phyloP scores from a whole-genome alignment of 2,888 invertebrate species.

The Muscina levida region DNA sequence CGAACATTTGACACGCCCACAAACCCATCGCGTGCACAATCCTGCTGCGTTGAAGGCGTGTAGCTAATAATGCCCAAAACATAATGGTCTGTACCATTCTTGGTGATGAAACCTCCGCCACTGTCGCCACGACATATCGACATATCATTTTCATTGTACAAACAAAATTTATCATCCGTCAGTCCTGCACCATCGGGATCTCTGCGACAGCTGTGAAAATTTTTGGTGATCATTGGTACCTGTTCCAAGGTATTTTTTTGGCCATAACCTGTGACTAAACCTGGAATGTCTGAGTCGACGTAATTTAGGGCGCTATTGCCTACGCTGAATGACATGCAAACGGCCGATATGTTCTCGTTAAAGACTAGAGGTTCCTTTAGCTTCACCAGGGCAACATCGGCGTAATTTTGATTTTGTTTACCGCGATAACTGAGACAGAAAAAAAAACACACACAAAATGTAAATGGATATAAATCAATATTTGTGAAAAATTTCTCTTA shows the following conservation, averaged over 20 bases:
- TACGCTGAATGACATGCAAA: conserved; percentile 38
- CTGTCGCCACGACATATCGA: conserved; percentile 72
- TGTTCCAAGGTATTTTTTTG: conserved; percentile 30
- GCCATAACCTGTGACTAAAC: conserved; percentile 44
- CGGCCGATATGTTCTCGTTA: conserved; percentile 41
- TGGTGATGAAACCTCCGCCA: conserved; percentile 71
- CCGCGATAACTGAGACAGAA: conserved; percentile 42
- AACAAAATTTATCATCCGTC: conserved; percentile 76
- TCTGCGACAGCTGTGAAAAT: conserved; percentile 9
- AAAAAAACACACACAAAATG: neutral
- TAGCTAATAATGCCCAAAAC: conserved; percentile 72
- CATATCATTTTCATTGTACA: conserved; percentile 66
- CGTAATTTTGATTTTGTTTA: neutral
- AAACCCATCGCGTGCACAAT: conserved; percentile 46
- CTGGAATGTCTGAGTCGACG: neutral
- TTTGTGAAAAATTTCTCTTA: conserved; percentile 44
- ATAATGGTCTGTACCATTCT: conserved; percentile 36
- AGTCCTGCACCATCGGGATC: conserved; percentile 56
- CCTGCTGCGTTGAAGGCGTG: conserved; percentile 31
- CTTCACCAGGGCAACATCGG: conserved; percentile 53
- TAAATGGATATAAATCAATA: neutral
- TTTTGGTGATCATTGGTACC: conserved; percentile 35
- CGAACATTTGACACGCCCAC: conserved; percentile 48
- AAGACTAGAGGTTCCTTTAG: conserved; percentile 33
- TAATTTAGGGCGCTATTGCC: neutral